Percentiles rank a stretch among this genome's conserved stretches.
phyloP scores from a whole-genome alignment of 1,140 invertebrate genomes.

The Leptinotarsa lineolata region DNA sequence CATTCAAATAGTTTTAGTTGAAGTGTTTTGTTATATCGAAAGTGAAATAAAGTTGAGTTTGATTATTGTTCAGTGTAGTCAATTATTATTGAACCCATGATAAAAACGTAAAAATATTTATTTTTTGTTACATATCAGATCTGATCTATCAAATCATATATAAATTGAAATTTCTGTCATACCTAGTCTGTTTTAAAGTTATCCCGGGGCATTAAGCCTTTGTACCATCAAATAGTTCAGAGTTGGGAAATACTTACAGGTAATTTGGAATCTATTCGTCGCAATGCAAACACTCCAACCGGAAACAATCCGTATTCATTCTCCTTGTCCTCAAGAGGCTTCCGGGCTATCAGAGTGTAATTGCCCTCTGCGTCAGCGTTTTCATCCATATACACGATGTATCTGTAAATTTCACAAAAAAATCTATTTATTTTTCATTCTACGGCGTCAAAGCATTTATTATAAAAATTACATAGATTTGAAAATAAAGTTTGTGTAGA shows the following conservation, averaged over 20 bases:
- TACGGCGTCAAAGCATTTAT: no score
- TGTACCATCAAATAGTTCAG: not conserved
- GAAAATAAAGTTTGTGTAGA: no score
- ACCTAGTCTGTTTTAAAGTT: no score
- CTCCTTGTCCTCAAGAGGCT: slow-evolving; percentile 50
- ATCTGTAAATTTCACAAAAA: slow-evolving; percentile 60
- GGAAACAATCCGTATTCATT: slow-evolving; percentile 73
- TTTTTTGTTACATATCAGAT: no score
- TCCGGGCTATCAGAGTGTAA: slow-evolving; percentile 84
- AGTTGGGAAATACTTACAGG: slow-evolving; percentile 61
- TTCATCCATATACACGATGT: slow-evolving; percentile 89
- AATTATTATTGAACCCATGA: no score
- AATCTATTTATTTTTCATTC: no score
- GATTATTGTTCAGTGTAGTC: no score
- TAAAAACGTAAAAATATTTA: no score
- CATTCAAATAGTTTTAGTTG: no score
- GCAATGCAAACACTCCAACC: slow-evolving; percentile 68
- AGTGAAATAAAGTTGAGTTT: no score
- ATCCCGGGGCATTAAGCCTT: not conserved
- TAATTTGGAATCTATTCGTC: slow-evolving; percentile 57
- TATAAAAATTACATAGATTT: no score
- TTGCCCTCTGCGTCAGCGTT: slow-evolving; percentile 95
- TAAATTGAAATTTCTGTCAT: not conserved
- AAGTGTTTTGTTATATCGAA: no score
- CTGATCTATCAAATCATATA: not conserved